A percentile compares a stretch with the other conserved stretches of the same genome.
phyloP scores from a whole-genome alignment of 2,888 invertebrate genomes.

The Phania funesta region DNA sequence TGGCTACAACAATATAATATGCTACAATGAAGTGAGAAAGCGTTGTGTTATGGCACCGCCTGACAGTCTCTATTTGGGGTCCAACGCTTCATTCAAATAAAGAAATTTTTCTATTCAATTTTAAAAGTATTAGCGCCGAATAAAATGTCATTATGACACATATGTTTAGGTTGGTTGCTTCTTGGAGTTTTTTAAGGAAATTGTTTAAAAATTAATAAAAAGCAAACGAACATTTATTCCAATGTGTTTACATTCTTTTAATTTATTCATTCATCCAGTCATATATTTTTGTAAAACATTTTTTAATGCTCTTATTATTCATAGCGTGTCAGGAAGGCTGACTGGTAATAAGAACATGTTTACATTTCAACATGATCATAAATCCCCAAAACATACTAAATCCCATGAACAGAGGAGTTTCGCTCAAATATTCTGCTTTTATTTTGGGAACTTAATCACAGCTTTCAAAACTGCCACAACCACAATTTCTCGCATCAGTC shows the following conservation, averaged over 20 bases:
- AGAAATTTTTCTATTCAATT: conserved; percentile 39
- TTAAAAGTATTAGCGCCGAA: background rate
- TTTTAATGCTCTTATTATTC: conserved; percentile 44
- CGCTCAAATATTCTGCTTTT: conserved; percentile 40
- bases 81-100: background rate
- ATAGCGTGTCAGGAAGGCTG: conserved; percentile 51
- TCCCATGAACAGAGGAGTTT: conserved; percentile 35
- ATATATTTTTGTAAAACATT: conserved; percentile 3
- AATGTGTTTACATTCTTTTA: conserved; percentile 20
- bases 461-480: conserved; percentile 68
- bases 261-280: conserved; percentile 1
- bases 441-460: conserved; percentile 67
- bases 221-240: conserved; percentile 2
- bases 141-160: conserved; percentile 53
- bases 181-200: conserved; percentile 1
- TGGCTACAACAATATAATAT: conserved; percentile 52
- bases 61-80: conserved; percentile 28
- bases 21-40: conserved; percentile 28
- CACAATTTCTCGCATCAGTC: conserved; percentile 63
- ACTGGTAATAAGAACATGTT: conserved; percentile 70
- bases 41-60: conserved; percentile 18
- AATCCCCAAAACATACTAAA: conserved; percentile 69
- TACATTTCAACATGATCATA: conserved; percentile 77
- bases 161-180: conserved; percentile 26
- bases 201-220: conserved; percentile 38